These are phyloP conservation scores for Sebastolobus altivelis DNA, from an alignment of 2,797 vertebrate species.

Conservation along the genomic window DNA sequence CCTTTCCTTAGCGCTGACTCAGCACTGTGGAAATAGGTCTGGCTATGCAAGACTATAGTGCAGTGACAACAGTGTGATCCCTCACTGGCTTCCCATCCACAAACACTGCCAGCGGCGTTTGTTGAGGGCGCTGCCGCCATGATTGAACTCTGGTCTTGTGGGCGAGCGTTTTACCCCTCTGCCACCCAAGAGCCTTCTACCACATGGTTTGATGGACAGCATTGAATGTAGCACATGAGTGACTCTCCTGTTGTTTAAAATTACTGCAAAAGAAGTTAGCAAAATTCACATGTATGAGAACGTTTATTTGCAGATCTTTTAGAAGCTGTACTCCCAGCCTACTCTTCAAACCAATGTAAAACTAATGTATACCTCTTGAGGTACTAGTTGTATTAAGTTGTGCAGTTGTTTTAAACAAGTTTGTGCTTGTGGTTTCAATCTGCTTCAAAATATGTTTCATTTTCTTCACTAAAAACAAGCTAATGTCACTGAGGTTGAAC, in stretches of 20 bases:
- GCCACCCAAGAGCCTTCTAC: not conserved
- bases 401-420: not conserved
- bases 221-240: not conserved
- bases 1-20: no score
- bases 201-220: not conserved
- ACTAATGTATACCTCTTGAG: no score
- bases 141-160: not conserved
- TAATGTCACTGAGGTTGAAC: not conserved
- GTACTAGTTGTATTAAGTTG: not conserved
- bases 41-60: no score
- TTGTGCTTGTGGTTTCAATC: not conserved
- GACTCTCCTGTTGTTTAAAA: not conserved
- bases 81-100: not conserved
- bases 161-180: not conserved
- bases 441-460: not conserved
- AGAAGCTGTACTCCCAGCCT: not conserved
- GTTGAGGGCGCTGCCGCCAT: not conserved
- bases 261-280: not conserved
- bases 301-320: not conserved
- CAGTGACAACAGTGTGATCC: not conserved
- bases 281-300: no score
- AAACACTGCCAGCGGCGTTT: not conserved
- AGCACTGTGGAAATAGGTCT: no score
- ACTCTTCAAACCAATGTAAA: not conserved
- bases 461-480: not conserved